phyloP scores from a whole-genome alignment of 2,797 vertebrate species.

The Leptoclinus maculatus region DNA sequence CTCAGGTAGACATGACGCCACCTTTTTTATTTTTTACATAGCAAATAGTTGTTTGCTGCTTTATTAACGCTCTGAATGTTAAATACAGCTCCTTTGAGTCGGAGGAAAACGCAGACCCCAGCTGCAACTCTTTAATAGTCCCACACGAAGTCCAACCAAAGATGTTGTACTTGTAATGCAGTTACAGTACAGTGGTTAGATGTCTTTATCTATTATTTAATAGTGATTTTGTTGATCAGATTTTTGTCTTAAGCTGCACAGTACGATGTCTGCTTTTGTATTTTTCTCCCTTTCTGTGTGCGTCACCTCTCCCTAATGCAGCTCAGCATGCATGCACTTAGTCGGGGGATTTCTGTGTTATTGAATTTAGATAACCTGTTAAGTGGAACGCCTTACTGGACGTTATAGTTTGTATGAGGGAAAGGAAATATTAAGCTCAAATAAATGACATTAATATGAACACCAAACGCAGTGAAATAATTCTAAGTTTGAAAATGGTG shows the following conservation, averaged over 20 bases:
- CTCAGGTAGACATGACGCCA: not conserved
- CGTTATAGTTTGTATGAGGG: conserved; percentile 49
- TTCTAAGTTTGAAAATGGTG: conserved; percentile 21
- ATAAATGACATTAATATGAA: conserved; percentile 53
- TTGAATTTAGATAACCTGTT: conserved; percentile 78
- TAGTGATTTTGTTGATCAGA: conserved; percentile 3
- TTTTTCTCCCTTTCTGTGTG: conserved; percentile 24
- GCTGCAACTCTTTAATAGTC: conserved; percentile 7
- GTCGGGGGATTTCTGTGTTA: conserved; percentile 73
- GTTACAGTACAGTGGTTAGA: conserved; percentile 29
- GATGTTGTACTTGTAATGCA: conserved; percentile 23
- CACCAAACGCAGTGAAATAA: conserved; percentile 35
- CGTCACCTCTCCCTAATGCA: conserved; percentile 66
- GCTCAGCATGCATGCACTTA: conserved; percentile 73
- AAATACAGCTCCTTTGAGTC: not conserved
- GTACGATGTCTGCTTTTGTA: conserved; percentile 46
- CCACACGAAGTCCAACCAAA: conserved; percentile 21
- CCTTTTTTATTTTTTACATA: not conserved
- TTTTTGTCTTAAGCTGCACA: conserved; percentile 21
- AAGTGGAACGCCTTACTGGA: conserved; percentile 57
- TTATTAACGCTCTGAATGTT: not conserved
- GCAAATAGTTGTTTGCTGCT: not conserved
- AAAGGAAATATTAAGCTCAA: conserved; percentile 54
- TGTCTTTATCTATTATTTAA: conserved; percentile 6
- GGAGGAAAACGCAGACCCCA: conserved; percentile 11